Evolutionary conservation across 2,888 invertebrate species (phyloP).

Genomic region (Coenonympha arcania): DNA sequence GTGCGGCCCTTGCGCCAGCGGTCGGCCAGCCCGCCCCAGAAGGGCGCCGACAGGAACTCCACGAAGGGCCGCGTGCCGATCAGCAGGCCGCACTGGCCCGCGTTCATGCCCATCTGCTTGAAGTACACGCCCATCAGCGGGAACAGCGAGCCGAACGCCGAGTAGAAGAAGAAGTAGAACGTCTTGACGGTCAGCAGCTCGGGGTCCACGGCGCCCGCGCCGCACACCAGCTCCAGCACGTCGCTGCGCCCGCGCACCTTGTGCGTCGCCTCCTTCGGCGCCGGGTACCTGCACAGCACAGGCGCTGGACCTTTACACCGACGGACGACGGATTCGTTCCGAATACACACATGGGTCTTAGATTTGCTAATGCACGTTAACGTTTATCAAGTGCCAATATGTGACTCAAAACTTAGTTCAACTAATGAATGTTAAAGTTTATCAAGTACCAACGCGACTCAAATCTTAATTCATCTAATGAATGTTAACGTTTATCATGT

Average conservation of each 20-base stretch:
- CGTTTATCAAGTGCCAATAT: too few relatives aligned
- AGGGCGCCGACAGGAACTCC: constrained; percentile 97
- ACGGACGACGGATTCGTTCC: too few relatives aligned
- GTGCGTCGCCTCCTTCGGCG: constrained; percentile 90
- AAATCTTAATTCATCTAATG: too few relatives aligned
- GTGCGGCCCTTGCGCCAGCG: constrained; percentile 89
- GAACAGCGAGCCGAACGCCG: constrained; percentile 98
- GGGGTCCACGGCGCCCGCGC: constrained; percentile 85
- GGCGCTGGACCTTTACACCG: too few relatives aligned
- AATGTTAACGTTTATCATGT: too few relatives aligned
- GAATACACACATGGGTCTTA: too few relatives aligned
- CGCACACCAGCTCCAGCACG: constrained; percentile 85
- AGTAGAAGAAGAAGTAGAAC: constrained; percentile 99
- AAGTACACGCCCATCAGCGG: constrained; percentile 99
- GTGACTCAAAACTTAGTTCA: too few relatives aligned
- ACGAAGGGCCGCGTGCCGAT: constrained; percentile 97
- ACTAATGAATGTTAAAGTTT: too few relatives aligned
- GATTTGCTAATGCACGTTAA: too few relatives aligned
- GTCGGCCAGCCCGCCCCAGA: constrained; percentile 97
- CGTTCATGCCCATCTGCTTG: constrained; percentile 99
- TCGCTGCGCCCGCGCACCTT: constrained; percentile 91
- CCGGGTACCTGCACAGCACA: constrained; percentile 78
- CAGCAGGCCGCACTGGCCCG: constrained; percentile 93
- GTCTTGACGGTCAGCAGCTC: constrained; percentile 95
- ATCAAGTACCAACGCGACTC: too few relatives aligned